phyloP scores from a whole-genome alignment of 2,888 invertebrate species.

The Dendrolimus pini region DNA sequence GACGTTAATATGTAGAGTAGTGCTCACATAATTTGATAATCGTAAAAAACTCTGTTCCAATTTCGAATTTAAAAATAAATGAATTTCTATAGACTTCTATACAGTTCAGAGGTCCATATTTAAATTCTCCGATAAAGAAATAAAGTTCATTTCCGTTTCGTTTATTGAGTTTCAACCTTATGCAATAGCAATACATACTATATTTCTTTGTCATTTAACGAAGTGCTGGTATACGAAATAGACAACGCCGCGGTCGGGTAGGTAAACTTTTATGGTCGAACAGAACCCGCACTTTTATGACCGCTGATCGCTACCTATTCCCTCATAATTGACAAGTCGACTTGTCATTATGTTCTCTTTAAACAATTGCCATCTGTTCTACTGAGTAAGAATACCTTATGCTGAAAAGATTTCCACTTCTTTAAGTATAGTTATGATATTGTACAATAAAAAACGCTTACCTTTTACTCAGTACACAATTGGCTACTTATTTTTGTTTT shows the following conservation, averaged over 20 bases:
- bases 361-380: slow-evolving; percentile 47
- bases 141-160: slow-evolving; percentile 2
- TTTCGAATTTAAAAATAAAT: not conserved
- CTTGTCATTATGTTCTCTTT: slow-evolving; percentile 67
- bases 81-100: slow-evolving; percentile 6
- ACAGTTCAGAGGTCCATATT: not conserved
- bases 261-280: slow-evolving; percentile 67
- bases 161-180: slow-evolving; percentile 37
- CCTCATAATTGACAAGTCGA: slow-evolving; percentile 71
- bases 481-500: too few relatives aligned
- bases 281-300: slow-evolving; percentile 70
- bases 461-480: too few relatives aligned
- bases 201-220: slow-evolving; percentile 3
- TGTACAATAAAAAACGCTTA: too few relatives aligned
- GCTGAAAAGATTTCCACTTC: too few relatives aligned
- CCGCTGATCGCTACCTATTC: slow-evolving; percentile 73
- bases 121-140: slow-evolving; percentile 8
- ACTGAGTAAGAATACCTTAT: not conserved
- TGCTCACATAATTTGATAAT: not conserved
- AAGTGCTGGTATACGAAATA: slow-evolving; percentile 32
- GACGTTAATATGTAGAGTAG: too few relatives aligned
- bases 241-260: slow-evolving; percentile 60
- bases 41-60: not conserved
- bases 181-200: slow-evolving; percentile 18
- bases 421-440: too few relatives aligned